Conservation (phyloP, 2,113 vertebrate genomes). For the Passer montanus region DNA sequence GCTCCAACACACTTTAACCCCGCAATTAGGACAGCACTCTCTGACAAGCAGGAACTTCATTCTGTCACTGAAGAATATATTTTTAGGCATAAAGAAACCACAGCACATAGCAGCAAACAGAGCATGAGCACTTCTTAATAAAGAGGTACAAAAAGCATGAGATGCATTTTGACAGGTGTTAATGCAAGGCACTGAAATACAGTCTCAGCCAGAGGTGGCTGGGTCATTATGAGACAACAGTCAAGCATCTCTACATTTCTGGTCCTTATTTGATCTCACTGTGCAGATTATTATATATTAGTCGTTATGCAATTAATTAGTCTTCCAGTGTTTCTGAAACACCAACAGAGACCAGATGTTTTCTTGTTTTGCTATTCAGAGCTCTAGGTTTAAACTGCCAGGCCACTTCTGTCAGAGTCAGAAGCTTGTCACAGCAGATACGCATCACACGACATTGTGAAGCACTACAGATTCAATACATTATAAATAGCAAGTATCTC, state of each 20-base stretch:
- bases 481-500: neutral
- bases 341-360: slow-evolving; percentile 21
- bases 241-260: neutral
- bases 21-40: neutral
- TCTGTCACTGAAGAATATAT: neutral
- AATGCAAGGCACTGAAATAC: neutral
- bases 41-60: neutral
- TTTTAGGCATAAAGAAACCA: neutral
- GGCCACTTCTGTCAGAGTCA: neutral
- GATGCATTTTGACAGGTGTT: neutral
- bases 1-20: neutral
- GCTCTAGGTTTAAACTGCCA: neutral
- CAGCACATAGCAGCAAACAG: neutral
- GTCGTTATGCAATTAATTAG: neutral
- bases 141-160: neutral
- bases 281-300: neutral
- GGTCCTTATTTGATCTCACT: neutral
- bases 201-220: neutral
- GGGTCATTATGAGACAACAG: neutral
- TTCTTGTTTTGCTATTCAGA: slow-evolving; percentile 15
- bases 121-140: neutral
- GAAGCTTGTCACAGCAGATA: neutral
- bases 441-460: accelerated
- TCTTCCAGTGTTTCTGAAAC: neutral
- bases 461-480: neutral